phyloP scores from a whole-genome alignment of 2,888 invertebrate species.

The Oligia latruncula region DNA sequence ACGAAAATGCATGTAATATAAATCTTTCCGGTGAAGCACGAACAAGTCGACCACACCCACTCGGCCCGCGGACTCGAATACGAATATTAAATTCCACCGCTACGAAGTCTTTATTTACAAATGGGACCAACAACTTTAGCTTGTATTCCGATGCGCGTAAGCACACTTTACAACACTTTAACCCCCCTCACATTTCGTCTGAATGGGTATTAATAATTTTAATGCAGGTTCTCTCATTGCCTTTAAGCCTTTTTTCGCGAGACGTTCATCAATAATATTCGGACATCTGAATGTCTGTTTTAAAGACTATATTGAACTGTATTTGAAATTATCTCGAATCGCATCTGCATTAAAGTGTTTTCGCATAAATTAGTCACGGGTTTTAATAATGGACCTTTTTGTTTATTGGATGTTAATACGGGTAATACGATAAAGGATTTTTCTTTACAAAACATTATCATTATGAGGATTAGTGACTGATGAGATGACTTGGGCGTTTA shows the following conservation, averaged over 20 bases:
- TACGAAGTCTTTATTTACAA: constrained; percentile 86
- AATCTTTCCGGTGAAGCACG: constrained; percentile 90
- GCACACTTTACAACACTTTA: constrained; percentile 74
- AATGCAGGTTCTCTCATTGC: constrained; percentile 87
- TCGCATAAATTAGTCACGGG: constrained; percentile 76
- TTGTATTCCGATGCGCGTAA: constrained; percentile 80
- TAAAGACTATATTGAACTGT: constrained; percentile 82
- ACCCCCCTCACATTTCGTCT: constrained; percentile 70
- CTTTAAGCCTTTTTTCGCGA: constrained; percentile 80
- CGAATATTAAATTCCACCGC: constrained; percentile 89
- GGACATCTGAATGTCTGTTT: constrained; percentile 87
- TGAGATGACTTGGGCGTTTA: constrained; percentile 39
- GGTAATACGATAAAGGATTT: constrained; percentile 35
- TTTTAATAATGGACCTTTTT: constrained; percentile 71
- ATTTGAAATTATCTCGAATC: constrained; percentile 82
- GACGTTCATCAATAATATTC: constrained; percentile 88
- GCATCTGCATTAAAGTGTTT: constrained; percentile 79
- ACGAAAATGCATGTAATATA: constrained; percentile 90
- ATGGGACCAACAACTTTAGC: constrained; percentile 80
- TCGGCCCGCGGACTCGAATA: constrained; percentile 85
- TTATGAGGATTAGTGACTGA: constrained; percentile 40
- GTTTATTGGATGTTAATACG: constrained; percentile 59
- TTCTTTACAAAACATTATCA: constrained; percentile 37
- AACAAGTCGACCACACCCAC: constrained; percentile 89
- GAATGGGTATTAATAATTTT: constrained; percentile 88